Conservation (phyloP, 2,888 invertebrate genomes). For the Lasioglossum calceatum region DNA sequence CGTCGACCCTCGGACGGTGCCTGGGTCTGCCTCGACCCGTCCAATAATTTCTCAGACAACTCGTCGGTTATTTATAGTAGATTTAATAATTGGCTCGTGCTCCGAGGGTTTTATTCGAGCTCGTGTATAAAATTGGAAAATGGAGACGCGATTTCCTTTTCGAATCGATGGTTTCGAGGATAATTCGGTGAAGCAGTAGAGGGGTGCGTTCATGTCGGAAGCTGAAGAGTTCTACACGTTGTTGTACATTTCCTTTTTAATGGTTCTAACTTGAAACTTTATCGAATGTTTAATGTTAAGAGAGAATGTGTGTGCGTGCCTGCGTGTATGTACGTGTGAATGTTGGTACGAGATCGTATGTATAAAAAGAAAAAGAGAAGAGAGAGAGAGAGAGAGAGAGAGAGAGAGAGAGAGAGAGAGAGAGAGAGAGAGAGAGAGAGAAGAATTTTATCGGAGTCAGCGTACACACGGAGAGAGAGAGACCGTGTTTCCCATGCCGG, state of each 20-base stretch:
- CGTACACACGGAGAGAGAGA: conserved; percentile 32
- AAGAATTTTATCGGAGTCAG: conserved; percentile 60
- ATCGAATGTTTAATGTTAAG: conserved; percentile 66
- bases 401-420: too few species aligned
- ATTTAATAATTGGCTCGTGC: background rate
- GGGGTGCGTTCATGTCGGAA: conserved; percentile 23
- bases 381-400: too few species aligned
- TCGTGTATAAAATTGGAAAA: background rate
- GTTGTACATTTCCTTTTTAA: conserved; percentile 74
- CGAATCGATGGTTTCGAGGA: background rate
- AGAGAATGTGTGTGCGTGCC: conserved; percentile 7
- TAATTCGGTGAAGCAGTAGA: background rate
- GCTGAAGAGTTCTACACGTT: conserved; percentile 72
- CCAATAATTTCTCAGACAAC: background rate
- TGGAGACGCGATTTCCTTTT: background rate
- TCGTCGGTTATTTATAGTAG: conserved; percentile 10
- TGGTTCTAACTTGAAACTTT: conserved; percentile 70
- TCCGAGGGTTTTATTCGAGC: background rate
- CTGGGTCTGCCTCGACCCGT: background rate
- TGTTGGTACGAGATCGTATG: background rate
- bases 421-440: background rate
- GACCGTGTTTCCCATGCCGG: conserved; percentile 44
- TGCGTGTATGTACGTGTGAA: conserved; percentile 6
- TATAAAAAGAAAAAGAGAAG: background rate
- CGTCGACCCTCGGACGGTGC: background rate